Percentiles rank a stretch among this genome's conserved stretches.
These are phyloP conservation scores for Drosophila baimaii DNA, from an alignment of 1,140 invertebrate species.

Conservation along the genomic window DNA sequence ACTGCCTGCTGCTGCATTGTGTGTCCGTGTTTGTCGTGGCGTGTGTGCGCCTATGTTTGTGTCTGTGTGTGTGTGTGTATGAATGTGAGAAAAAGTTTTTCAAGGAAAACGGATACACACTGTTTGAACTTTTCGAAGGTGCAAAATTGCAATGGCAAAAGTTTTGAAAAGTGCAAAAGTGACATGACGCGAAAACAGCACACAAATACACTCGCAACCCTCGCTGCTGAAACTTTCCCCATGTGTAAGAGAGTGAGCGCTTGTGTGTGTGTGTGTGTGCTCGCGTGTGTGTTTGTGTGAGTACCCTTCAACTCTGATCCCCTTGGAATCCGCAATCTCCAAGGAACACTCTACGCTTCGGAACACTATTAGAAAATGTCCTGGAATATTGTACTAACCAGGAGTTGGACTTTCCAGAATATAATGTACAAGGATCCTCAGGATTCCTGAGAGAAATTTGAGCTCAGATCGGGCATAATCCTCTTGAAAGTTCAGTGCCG, in stretches of 20 bases:
- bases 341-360: neutral
- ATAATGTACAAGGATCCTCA: neutral
- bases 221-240: neutral
- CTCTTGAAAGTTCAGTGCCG: neutral
- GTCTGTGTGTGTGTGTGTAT: conserved; percentile 38
- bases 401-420: neutral
- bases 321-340: neutral
- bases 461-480: neutral
- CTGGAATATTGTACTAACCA: neutral
- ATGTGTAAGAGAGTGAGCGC: neutral
- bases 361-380: neutral
- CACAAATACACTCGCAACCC: neutral
- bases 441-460: neutral
- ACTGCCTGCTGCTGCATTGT: conserved; percentile 58
- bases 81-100: conserved; percentile 67
- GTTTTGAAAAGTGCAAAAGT: conserved; percentile 44
- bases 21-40: conserved; percentile 19
- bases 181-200: conserved; percentile 38
- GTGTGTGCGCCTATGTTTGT: too few species aligned
- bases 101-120: conserved; percentile 82
- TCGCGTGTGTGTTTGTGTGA: conserved; percentile 3
- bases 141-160: conserved; percentile 60
- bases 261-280: neutral
- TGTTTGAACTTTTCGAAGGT: conserved; percentile 72
- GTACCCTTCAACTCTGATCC: neutral